Conservation (phyloP, 2,113 vertebrate species). For the Onychostruthus taczanowskii region DNA sequence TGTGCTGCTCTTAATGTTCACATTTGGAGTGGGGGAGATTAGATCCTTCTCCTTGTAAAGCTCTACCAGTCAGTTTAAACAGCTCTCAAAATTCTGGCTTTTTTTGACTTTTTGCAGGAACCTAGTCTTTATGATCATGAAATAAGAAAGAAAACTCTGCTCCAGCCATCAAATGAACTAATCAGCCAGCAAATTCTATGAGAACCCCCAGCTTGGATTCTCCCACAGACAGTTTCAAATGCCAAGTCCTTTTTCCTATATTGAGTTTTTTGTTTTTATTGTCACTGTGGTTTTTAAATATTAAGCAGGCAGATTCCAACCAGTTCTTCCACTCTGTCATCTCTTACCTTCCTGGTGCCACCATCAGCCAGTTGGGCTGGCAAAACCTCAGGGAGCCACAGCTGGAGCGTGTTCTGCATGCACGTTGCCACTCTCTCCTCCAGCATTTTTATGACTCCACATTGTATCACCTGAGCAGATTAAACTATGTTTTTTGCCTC, state of each 20-base stretch:
- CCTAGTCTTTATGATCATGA: not conserved
- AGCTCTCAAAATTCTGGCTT: not conserved
- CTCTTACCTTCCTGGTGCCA: not conserved
- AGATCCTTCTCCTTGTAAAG: not conserved
- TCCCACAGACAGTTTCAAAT: not conserved
- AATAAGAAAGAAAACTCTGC: not conserved
- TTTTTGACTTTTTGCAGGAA: not conserved
- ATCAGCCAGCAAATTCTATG: not conserved
- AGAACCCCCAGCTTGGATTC: not conserved
- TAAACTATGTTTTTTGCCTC: not conserved
- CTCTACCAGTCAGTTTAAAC: not conserved
- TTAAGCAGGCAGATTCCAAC: not conserved
- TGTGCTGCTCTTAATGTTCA: not conserved
- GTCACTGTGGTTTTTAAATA: not conserved
- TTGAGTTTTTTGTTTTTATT: not conserved
- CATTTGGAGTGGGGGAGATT: not conserved
- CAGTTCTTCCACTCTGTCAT: constrained; percentile 5
- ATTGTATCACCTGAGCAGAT: not conserved
- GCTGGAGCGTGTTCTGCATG: rapidly evolving
- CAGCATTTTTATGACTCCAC: not conserved
- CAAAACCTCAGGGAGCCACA: not conserved
- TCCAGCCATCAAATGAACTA: not conserved
- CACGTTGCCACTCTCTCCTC: rapidly evolving
- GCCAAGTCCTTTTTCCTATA: not conserved
- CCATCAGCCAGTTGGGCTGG: not conserved